Evolutionary conservation across 2,888 invertebrate species (phyloP), one percentile per base, ranked within the genome.

Genomic region (Eumerus sabulonum): DNA sequence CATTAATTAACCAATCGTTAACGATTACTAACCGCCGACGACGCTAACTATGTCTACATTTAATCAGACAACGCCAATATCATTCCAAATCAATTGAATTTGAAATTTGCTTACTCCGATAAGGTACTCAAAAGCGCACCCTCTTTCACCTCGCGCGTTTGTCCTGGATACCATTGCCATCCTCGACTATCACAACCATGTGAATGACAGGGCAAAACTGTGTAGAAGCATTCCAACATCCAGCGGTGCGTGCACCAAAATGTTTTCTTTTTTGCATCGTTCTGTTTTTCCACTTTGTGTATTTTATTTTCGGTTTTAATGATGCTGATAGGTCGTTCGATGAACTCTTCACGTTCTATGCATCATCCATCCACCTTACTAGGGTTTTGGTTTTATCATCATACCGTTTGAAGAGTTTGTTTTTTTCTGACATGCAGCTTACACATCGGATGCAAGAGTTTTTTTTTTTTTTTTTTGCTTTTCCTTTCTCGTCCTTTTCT

Each of bases 11-110:
- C 27, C 7, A 27, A 7, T 27, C 27, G 7, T 27, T 7, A 7
- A 4, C 27, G 27, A 27, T 27, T 27, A 27, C 27, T 27, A 27
- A 7, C 27, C 27, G 27, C 27, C 27, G 7, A 27, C 27, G 3
- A 27, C 27, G 3, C 27, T 27, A 27, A 27, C 27, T 27, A 27
- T 7, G 27, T 27, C 54, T 74, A 72, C 68, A 63, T 63, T 51
- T 68, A 68, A 77, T 73, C 73, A 68, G 73, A 73, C 74, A 73
- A 64, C 64, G 73, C 67, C 73, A 79, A 79, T 74, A 79, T 79
- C 79, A 70, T 70, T 79, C 68, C 74, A 62, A 74, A 57, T 50
- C 81, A 81, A 81, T 70, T 71, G 81, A 81, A 81, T 76, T 67
- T 62, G 40, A 71, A 76, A 81, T 81, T 71, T 81, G 76, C 71